Evolutionary conservation across 2,888 invertebrate genomes (phyloP), one percentile per base, ranked within the genome.

Genomic region (Cyclophora punctaria): DNA sequence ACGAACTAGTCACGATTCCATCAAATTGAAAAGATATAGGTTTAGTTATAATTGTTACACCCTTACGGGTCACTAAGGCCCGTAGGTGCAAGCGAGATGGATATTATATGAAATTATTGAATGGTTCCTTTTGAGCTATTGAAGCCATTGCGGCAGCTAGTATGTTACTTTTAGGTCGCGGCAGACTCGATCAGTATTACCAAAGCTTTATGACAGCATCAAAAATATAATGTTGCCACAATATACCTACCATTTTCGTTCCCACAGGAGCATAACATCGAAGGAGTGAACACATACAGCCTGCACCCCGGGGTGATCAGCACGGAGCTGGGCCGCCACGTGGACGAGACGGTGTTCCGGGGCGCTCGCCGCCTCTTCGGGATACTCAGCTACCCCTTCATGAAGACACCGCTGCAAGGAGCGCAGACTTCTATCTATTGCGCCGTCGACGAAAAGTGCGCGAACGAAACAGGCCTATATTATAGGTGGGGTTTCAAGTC

Each of bases 341-440:
- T 92, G 57, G 82, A 91, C 64, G 67, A 80, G 0, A 74, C 85
- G 0, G 45, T 89, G 54, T 91, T 90, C 68, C 75, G 74, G 46
- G 91, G 91, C 2, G 79, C 89, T 1, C 71, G 83, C 6, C 64
- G 62, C 43, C 41, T 90, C 1, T 69, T 89, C 43, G 70, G 76
- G 2, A 55, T 77, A 5, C 0, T 90, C 0, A 4, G 74, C 0
- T 63, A 66, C 2, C 79, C 80, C 0, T 91, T 92, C 62, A 76
- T 91, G 53, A 92, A 93, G 71, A 85, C 84, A 2, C 89, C 92
- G 0, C 87, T 90, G 57, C 88, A 90, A 56, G 95, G 95, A 2
- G 94, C 95, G 0, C 95, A 95, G 78, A 94, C 95, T 2, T 90
- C 91, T 0, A 90, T 95, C 50, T 91, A 94, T 71, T 95, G 94